Conservation (phyloP, 2,888 invertebrate species). For the Leptothorax acervorum region DNA sequence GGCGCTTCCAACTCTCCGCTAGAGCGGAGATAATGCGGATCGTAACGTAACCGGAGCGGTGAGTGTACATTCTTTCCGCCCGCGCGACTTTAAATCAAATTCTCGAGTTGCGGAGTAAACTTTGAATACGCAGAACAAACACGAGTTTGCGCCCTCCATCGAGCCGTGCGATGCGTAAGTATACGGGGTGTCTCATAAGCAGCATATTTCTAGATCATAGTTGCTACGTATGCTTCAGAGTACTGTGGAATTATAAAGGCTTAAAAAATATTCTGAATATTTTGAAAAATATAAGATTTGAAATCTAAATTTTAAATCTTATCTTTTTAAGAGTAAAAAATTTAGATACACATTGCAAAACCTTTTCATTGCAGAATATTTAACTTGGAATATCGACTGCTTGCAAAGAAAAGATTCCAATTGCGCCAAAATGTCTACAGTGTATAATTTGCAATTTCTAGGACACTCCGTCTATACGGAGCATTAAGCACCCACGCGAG, state of each 20-base stretch:
- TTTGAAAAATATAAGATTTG: neutral
- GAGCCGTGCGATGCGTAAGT: slow-evolving; percentile 35
- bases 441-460: slow-evolving; percentile 20
- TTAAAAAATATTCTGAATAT: neutral
- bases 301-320: neutral
- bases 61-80: slow-evolving; percentile 62
- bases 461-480: neutral
- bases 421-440: neutral
- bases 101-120: slow-evolving; percentile 60
- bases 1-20: neutral
- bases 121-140: slow-evolving; percentile 66
- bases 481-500: neutral
- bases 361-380: neutral
- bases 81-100: slow-evolving; percentile 66
- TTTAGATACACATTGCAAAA: neutral
- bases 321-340: no score
- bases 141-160: slow-evolving; percentile 59
- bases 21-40: slow-evolving; percentile 31
- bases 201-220: neutral
- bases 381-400: neutral
- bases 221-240: neutral
- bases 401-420: neutral
- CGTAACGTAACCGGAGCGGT: slow-evolving; percentile 44
- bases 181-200: neutral
- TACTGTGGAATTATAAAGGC: neutral